A percentile compares a stretch with the other conserved stretches of the same genome.
These are phyloP conservation scores for Drosophila ochracea DNA, from an alignment of 2,888 invertebrate species.

Conservation along the genomic window DNA sequence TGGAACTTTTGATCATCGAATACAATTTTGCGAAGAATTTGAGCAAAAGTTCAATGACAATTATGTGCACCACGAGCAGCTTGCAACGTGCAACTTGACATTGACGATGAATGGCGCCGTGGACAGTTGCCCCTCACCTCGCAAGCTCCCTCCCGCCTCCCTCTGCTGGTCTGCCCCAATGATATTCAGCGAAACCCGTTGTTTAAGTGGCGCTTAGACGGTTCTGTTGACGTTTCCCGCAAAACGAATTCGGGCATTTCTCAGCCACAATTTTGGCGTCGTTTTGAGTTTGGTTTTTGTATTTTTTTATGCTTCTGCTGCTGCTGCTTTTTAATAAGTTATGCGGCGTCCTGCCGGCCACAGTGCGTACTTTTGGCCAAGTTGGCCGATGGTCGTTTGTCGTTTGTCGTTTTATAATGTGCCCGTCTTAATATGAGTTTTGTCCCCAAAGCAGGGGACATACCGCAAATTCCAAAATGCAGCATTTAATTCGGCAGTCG, in stretches of 20 bases:
- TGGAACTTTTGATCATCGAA: background rate
- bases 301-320: background rate
- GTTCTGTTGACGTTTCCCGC: conserved; percentile 22
- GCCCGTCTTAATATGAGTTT: conserved; percentile 83
- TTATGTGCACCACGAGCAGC: conserved; percentile 17
- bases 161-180: background rate
- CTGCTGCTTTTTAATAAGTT: conserved; percentile 79
- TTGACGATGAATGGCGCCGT: conserved; percentile 84
- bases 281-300: conserved; percentile 3
- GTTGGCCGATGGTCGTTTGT: conserved; percentile 21
- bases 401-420: conserved; percentile 79
- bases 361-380: background rate
- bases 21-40: conserved; percentile 29
- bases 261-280: conserved; percentile 60
- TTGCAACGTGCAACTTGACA: conserved; percentile 9
- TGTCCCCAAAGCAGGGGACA: conserved; percentile 76
- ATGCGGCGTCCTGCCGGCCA: conserved; percentile 66
- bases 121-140: conserved; percentile 44
- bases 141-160: background rate
- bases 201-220: conserved; percentile 77
- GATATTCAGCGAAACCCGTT: conserved; percentile 59
- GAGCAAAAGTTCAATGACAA: conserved; percentile 56
- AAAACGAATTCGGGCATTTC: conserved; percentile 69
- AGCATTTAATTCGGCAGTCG: conserved; percentile 58
- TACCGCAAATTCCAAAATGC: conserved; percentile 80